A percentile compares a stretch with the other conserved stretches of the same genome.
phyloP scores from a whole-genome alignment of 2,888 invertebrate genomes.

The Hydropsyche betteni region DNA sequence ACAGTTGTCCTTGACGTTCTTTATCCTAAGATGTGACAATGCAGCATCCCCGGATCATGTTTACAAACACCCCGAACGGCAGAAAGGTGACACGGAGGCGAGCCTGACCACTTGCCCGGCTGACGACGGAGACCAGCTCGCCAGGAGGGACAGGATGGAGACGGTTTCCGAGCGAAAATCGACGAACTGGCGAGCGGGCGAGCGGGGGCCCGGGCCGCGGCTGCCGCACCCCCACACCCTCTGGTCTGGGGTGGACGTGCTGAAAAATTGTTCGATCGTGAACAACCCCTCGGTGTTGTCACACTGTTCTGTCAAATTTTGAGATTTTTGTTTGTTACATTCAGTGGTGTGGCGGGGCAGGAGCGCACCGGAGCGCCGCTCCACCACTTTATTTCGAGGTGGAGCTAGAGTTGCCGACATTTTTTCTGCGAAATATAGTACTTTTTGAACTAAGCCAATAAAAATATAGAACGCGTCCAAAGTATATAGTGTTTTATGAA shows the following conservation, averaged over 20 bases:
- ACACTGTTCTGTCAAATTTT: too few species aligned
- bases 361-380: too few species aligned
- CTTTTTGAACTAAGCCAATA: too few species aligned
- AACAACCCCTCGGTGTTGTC: too few species aligned
- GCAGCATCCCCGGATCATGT: slow-evolving; percentile 23
- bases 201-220: slow-evolving; percentile 19
- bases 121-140: background rate
- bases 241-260: background rate
- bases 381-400: too few species aligned
- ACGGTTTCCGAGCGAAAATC: background rate
- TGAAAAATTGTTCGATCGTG: background rate
- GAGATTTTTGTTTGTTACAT: too few species aligned
- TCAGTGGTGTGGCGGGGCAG: too few species aligned
- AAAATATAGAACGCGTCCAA: too few species aligned
- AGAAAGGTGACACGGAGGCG: background rate
- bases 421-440: too few species aligned
- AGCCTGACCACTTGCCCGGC: background rate
- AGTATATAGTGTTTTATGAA: too few species aligned
- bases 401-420: too few species aligned
- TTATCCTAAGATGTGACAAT: slow-evolving; percentile 14
- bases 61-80: slow-evolving; percentile 22
- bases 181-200: background rate
- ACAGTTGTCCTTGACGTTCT: slow-evolving; percentile 1
- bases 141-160: background rate
- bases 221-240: background rate